Conservation (phyloP, 2,113 vertebrate species). For the Pelvicachromis taeniatus region DNA sequence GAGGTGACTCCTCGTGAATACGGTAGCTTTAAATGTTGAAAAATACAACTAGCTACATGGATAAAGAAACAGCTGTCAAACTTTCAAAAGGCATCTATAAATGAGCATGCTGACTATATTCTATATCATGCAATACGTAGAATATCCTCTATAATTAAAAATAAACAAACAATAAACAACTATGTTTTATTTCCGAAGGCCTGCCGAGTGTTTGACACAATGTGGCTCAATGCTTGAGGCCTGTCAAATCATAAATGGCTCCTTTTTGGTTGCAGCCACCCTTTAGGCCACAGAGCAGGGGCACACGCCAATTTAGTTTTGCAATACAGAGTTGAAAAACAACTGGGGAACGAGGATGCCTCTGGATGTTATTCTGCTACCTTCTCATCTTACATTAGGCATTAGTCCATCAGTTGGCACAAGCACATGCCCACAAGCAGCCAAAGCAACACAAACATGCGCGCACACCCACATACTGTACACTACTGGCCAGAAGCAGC, state of each 20-base stretch:
- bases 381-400: slow-evolving; percentile 61
- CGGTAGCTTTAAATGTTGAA: neutral
- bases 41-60: neutral
- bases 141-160: neutral
- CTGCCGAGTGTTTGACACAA: slow-evolving; percentile 15
- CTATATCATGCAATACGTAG: neutral
- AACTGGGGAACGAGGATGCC: slow-evolving; percentile 47
- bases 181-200: neutral
- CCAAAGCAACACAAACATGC: slow-evolving; percentile 4
- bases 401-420: slow-evolving; percentile 51
- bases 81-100: neutral
- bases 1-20: neutral
- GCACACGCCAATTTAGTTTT: slow-evolving; percentile 23
- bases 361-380: slow-evolving; percentile 58
- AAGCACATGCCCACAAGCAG: slow-evolving; percentile 32
- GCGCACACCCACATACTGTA: slow-evolving; percentile 22
- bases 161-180: neutral
- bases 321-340: slow-evolving; percentile 28
- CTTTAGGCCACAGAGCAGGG: slow-evolving; percentile 14
- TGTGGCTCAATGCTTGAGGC: slow-evolving; percentile 16
- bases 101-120: neutral
- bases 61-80: neutral
- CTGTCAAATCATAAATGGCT: slow-evolving; percentile 36
- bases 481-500: neutral
- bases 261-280: slow-evolving; percentile 16